phyloP scores from a whole-genome alignment of 1,140 invertebrate genomes.

The Zaprionus taronus region DNA sequence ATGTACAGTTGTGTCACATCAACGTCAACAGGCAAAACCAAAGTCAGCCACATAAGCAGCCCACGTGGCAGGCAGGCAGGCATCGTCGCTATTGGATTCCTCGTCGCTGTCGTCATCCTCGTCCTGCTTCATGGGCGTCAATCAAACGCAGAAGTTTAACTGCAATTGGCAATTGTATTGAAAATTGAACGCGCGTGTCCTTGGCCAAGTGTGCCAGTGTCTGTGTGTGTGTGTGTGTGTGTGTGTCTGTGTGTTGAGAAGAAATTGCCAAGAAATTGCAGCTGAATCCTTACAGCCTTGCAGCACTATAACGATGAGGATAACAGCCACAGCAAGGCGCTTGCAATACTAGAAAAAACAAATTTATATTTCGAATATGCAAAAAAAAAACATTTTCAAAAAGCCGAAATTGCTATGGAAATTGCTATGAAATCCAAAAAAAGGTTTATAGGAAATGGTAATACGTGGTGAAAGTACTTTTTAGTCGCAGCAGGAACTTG shows the following conservation, averaged over 20 bases:
- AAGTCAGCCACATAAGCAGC: conserved; percentile 46
- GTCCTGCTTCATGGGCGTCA: conserved; percentile 43
- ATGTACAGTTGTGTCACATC: conserved; percentile 26
- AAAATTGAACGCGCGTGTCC: conserved; percentile 18
- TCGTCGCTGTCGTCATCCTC: conserved; percentile 21
- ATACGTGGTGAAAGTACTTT: too few species aligned
- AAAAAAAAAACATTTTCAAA: background rate
- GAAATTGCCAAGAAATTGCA: conserved; percentile 40
- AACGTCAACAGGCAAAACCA: conserved; percentile 44
- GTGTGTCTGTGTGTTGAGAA: conserved; percentile 6
- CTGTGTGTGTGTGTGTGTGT: conserved; percentile 2
- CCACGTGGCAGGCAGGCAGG: background rate
- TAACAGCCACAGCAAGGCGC: too few species aligned
- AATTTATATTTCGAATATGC: background rate
- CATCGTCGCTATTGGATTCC: background rate
- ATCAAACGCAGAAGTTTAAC: conserved; percentile 55
- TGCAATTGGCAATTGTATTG: conserved; percentile 47
- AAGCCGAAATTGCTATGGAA: background rate
- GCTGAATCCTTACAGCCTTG: conserved; percentile 12
- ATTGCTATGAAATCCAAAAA: background rate
- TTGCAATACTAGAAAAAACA: background rate
- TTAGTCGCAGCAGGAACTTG: too few species aligned
- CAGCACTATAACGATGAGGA: background rate
- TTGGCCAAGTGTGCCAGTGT: background rate
- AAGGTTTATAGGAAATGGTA: background rate